A percentile compares a stretch with the other conserved stretches of the same genome.
These are phyloP conservation scores for Fukomys damarensis DNA, from an alignment of 2,113 vertebrate genomes.

Conservation along the genomic window DNA sequence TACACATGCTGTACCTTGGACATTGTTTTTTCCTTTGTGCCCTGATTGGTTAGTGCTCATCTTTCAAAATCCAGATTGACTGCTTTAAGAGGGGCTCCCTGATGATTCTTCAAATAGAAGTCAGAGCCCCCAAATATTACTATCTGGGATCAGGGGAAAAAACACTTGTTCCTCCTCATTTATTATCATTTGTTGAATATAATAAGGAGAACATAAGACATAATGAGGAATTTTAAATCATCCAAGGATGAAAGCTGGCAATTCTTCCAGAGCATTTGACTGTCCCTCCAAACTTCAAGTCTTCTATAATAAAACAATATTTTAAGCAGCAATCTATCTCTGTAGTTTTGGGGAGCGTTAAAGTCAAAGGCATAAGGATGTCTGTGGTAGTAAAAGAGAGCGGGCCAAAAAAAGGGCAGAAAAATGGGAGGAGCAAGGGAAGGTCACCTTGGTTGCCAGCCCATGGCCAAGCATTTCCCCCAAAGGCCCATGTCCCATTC, in stretches of 20 bases:
- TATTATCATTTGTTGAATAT: not conserved
- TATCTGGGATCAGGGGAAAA: not conserved
- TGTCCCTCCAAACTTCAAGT: not conserved
- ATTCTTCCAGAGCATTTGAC: not conserved
- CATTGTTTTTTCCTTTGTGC: not conserved
- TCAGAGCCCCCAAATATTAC: not conserved
- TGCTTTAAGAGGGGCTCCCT: not conserved
- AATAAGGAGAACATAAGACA: constrained; percentile 3
- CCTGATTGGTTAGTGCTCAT: not conserved
- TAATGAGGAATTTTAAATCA: constrained; percentile 20
- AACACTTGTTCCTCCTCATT: not conserved
- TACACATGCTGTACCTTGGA: not conserved
- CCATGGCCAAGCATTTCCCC: not conserved
- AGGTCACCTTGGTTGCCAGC: not conserved
- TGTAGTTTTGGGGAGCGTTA: not conserved
- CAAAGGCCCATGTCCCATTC: not conserved
- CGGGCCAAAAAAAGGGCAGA: no score
- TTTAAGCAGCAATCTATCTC: not conserved
- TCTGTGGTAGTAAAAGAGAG: not conserved
- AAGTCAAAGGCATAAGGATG: not conserved
- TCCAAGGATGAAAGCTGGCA: not conserved
- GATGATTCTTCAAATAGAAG: not conserved
- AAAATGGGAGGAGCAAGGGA: not conserved
- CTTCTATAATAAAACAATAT: not conserved
- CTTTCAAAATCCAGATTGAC: not conserved